Base-by-base conservation (phyloP, 2,113 vertebrate genomes). In the Oxyura jamaicensis region DNA sequence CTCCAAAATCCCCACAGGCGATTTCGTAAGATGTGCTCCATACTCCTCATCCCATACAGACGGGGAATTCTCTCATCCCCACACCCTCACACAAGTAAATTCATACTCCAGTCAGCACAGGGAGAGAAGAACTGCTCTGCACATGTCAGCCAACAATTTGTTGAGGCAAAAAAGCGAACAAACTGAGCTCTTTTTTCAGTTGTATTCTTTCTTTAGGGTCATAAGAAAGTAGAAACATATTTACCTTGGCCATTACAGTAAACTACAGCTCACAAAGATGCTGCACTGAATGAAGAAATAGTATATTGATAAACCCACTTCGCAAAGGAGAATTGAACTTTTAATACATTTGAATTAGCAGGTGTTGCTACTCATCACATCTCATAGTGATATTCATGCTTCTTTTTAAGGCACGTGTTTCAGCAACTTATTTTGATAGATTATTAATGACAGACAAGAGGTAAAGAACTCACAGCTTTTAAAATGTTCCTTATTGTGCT, bases 371-470 rank as follows among this genome's bases (percentile, higher is more conserved):
- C 28, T 92, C 77, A 88, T 68, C 68, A 78, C 66, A 84, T 91
- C 52, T 66, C 86, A 48, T 10, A 79, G 23, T 69, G 53, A 86
- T 39, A 88, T 23, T 63, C 41, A 79, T 65, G 44, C 17, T 73
- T 72, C 44, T 75, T 87, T 89, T 60, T 62, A 80, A 74, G 75
- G 46, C 55, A 93, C 6, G 36, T 2, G 78, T 94, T 95, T 95
- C 93, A 95, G 56, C 88, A 91, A 78, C 44, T 93, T 55, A 82
- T 91, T 94, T 83, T 83, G 67, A 28, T 90, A 85, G 80, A 93
- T 80, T 71, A 50, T 76, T 85, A 91, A 63, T 93, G 90, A 95
- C 75, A 96, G 63, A 58, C 44, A 90, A 73, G 36, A 91, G 71
- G 87, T 73, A 88, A 48, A 83, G 48, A 76, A 88, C 20, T 66